Evolutionary conservation across 2,797 vertebrate genomes (phyloP).

Genomic region (Alectoris magna): DNA sequence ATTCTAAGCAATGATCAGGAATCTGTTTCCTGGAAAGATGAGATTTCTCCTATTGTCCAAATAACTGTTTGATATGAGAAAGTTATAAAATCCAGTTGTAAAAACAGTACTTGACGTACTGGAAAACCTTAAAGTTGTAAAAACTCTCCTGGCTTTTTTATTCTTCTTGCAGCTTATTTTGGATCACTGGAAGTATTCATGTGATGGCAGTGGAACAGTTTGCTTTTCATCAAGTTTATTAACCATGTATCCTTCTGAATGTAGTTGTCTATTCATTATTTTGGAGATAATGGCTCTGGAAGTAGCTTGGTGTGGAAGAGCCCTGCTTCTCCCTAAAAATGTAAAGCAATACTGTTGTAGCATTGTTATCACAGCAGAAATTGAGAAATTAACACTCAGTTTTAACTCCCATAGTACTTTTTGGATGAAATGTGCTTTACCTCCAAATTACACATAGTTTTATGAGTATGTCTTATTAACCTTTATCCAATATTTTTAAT

Average conservation of each 20-base stretch:
- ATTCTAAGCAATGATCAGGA: not conserved
- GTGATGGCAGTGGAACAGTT: not conserved
- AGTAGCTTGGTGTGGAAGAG: not conserved
- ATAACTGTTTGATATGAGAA: not conserved
- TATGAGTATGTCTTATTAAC: not conserved
- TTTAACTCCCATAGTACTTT: not conserved
- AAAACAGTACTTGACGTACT: not conserved
- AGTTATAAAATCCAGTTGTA: not conserved
- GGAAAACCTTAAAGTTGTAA: not conserved
- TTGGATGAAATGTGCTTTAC: not conserved
- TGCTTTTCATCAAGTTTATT: not conserved
- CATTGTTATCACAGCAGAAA: not conserved
- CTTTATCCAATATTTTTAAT: not conserved
- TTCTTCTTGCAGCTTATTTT: not conserved
- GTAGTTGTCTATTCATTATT: not conserved
- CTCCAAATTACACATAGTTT: not conserved
- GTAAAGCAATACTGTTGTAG: not conserved
- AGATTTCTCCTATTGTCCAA: not conserved
- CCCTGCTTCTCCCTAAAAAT: not conserved
- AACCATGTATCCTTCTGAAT: not conserved
- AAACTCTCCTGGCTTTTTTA: not conserved
- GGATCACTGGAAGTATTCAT: not conserved
- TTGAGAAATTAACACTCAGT: not conserved
- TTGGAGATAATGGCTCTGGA: not conserved
- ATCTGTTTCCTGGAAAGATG: not conserved